phyloP scores from a whole-genome alignment of 2,797 vertebrate genomes.

The Erpetoichthys calabaricus region DNA sequence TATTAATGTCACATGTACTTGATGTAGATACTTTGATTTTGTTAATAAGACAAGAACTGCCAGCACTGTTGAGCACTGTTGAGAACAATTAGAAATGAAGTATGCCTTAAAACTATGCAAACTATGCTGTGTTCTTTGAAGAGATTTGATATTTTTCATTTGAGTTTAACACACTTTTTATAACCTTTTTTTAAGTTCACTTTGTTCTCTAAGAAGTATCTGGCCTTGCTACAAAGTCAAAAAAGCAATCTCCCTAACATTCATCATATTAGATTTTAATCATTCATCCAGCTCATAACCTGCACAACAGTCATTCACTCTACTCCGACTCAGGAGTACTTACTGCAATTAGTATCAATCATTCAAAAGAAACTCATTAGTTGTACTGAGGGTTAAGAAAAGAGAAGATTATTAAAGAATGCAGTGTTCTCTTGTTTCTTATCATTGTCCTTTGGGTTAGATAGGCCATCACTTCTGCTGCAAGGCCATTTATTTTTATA shows the following conservation, averaged over 20 bases:
- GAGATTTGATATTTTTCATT: too few species aligned
- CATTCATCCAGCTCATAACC: conserved; percentile 3
- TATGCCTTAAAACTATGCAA: too few species aligned
- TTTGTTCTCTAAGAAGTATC: too few species aligned
- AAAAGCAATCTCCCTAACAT: neutral
- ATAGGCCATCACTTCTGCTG: conserved; percentile 17
- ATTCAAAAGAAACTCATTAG: conserved; percentile 34
- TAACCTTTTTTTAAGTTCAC: too few species aligned
- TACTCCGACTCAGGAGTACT: conserved; percentile 19
- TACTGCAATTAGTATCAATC: conserved; percentile 41
- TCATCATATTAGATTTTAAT: neutral
- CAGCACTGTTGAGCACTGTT: too few species aligned
- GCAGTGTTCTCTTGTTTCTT: conserved; percentile 38
- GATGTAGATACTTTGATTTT: too few species aligned
- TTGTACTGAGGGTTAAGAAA: conserved; percentile 28
- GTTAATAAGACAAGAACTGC: too few species aligned
- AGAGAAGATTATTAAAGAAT: conserved; percentile 36
- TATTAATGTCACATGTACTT: too few species aligned
- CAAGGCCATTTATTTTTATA: conserved; percentile 2
- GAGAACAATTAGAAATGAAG: too few species aligned
- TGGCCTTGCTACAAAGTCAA: neutral
- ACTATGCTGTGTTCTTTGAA: too few species aligned
- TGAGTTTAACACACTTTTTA: too few species aligned
- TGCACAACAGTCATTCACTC: neutral
- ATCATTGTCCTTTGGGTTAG: conserved; percentile 30